phyloP scores from a whole-genome alignment of 30 jellyfish, hydroid and myxozoan species.

The Cassiopea xamachana region DNA sequence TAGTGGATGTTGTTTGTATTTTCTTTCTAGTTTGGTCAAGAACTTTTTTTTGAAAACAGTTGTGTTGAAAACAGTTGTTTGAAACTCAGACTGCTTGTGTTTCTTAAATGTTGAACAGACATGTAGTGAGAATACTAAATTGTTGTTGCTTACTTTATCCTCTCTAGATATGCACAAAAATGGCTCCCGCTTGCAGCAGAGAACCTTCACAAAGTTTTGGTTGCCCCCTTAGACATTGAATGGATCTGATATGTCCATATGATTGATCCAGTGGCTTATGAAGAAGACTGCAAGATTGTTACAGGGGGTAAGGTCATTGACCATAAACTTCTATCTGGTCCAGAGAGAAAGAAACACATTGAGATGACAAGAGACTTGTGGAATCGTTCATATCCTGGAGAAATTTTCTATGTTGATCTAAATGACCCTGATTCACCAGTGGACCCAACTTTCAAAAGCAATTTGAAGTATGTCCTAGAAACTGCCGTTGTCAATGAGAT shows the following conservation, averaged over 20 bases:
- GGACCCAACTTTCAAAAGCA: slow-evolving; percentile 26
- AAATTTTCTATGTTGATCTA: slow-evolving; percentile 69
- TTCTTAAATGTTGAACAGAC: too few relatives aligned
- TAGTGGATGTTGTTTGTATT: too few relatives aligned
- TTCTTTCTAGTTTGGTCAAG: too few relatives aligned
- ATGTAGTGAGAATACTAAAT: too few relatives aligned
- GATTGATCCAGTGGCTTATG: slow-evolving; percentile 87
- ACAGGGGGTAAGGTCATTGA: slow-evolving; percentile 74
- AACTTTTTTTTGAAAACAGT: too few relatives aligned
- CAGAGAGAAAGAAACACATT: slow-evolving; percentile 21
- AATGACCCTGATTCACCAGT: slow-evolving; percentile 66
- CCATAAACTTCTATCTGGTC: slow-evolving; percentile 50
- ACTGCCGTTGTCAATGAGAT: slow-evolving; percentile 80
- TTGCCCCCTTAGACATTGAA: slow-evolving; percentile 93
- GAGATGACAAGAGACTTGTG: slow-evolving; percentile 61
- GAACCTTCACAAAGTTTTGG: slow-evolving; percentile 59
- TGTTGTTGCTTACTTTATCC: too few relatives aligned
- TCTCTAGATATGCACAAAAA: slow-evolving; percentile 70
- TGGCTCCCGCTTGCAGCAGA: slow-evolving; percentile 94
- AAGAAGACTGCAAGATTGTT: slow-evolving; percentile 66
- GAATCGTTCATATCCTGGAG: slow-evolving; percentile 83
- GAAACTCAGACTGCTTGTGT: too few relatives aligned
- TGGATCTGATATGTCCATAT: slow-evolving; percentile 92
- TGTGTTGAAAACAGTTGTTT: too few relatives aligned
- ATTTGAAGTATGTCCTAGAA: slow-evolving; percentile 54